Evolutionary conservation across 2,113 vertebrate genomes (phyloP).

Genomic region (Larimichthys crocea): DNA sequence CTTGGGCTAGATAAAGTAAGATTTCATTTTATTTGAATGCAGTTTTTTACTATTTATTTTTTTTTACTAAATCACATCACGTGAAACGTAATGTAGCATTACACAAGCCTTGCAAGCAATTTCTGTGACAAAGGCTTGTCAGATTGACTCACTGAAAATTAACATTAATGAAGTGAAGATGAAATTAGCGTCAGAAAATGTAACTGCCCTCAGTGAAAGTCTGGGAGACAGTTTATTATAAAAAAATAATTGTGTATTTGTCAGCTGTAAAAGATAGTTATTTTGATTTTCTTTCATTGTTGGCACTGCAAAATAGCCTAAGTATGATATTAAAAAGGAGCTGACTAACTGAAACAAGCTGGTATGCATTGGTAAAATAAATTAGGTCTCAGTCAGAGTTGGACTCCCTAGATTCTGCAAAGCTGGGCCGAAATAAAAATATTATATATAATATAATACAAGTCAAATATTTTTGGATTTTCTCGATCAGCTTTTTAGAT

Average conservation of each 20-base stretch:
- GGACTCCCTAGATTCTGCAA: background rate
- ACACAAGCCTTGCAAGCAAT: background rate
- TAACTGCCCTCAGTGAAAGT: background rate
- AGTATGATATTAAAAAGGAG: background rate
- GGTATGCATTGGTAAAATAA: background rate
- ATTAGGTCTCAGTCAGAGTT: background rate
- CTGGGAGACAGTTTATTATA: too few species aligned
- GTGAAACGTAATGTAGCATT: background rate
- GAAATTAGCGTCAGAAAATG: background rate
- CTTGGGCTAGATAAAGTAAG: background rate
- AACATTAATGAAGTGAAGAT: background rate
- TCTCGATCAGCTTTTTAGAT: background rate
- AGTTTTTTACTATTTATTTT: background rate
- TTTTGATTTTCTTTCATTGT: background rate
- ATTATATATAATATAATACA: too few species aligned
- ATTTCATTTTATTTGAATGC: background rate
- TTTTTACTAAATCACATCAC: background rate
- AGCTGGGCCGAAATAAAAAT: background rate
- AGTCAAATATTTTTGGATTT: background rate
- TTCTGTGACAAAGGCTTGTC: background rate
- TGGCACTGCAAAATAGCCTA: background rate
- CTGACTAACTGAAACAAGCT: background rate
- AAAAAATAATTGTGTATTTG: too few species aligned
- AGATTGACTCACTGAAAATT: background rate
- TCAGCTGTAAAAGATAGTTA: background rate